phyloP scores from a whole-genome alignment of 2,113 vertebrate species.

The Eolophus roseicapilla region DNA sequence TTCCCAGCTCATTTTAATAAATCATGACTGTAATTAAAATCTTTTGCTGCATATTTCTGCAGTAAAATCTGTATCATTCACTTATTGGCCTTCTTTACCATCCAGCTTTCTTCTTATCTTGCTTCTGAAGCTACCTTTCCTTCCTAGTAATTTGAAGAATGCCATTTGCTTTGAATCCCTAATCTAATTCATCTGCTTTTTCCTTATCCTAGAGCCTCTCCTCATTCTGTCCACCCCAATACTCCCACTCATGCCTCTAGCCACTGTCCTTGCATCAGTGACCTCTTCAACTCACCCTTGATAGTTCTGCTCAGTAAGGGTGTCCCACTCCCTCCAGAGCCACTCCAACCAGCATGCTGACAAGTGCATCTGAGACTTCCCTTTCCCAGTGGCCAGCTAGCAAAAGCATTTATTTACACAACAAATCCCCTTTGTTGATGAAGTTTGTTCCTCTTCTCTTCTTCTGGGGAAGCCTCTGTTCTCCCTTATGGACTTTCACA shows the following conservation, averaged over 20 bases:
- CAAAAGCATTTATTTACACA: neutral
- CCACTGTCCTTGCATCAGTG: neutral
- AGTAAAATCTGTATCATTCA: constrained; percentile 6
- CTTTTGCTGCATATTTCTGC: constrained; percentile 49
- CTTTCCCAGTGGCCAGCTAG: neutral
- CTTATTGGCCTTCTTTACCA: neutral
- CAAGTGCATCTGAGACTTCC: neutral
- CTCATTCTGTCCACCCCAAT: neutral
- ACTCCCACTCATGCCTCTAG: neutral
- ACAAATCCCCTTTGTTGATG: neutral
- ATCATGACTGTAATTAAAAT: constrained; percentile 55
- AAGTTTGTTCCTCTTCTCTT: neutral
- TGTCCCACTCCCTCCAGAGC: neutral
- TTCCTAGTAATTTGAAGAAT: neutral
- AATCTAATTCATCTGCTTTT: neutral
- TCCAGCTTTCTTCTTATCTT: neutral
- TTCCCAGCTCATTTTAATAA: constrained; percentile 64
- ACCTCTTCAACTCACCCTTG: neutral
- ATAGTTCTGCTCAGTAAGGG: neutral
- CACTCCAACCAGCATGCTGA: neutral
- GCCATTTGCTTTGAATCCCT: neutral
- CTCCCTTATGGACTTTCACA: neutral
- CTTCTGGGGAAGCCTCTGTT: neutral
- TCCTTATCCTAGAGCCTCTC: neutral
- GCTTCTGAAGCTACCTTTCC: neutral